phyloP scores from a whole-genome alignment of 2,113 vertebrate species.

The Zingel zingel region DNA sequence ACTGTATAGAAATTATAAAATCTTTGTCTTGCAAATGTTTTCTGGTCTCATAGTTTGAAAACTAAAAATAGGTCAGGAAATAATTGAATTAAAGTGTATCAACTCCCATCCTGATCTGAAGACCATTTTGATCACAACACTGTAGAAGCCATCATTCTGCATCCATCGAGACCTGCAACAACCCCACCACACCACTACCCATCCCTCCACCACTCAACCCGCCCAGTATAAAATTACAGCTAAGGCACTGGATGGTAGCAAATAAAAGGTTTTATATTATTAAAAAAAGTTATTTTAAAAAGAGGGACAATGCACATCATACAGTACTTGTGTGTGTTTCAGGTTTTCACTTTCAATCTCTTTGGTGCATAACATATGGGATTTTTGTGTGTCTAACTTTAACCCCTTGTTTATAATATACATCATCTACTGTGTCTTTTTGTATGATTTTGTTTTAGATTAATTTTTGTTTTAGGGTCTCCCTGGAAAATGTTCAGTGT shows the following conservation, averaged over 20 bases:
- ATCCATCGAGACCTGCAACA: slow-evolving; percentile 15
- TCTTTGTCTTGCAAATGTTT: background rate
- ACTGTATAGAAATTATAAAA: background rate
- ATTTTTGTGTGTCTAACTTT: slow-evolving; percentile 3
- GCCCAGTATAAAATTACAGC: slow-evolving; percentile 24
- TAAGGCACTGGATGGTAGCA: slow-evolving; percentile 42
- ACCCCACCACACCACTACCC: slow-evolving; percentile 24
- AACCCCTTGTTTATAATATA: background rate
- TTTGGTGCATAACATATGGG: slow-evolving; percentile 48
- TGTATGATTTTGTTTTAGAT: slow-evolving; percentile 9
- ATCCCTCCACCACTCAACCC: slow-evolving; percentile 24
- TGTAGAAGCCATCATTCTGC: background rate
- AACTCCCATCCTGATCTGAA: slow-evolving; percentile 10
- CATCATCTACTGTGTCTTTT: background rate
- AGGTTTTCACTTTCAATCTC: slow-evolving; percentile 26
- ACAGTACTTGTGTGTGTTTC: slow-evolving; percentile 11
- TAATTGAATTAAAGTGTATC: background rate
- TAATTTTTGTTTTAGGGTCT: background rate
- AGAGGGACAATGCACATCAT: slow-evolving; percentile 17
- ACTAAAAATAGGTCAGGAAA: slow-evolving; percentile 6
- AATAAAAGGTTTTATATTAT: slow-evolving; percentile 15
- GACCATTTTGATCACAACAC: background rate
- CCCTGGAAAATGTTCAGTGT: slow-evolving; percentile 11
- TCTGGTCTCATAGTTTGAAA: background rate
- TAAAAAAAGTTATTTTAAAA: slow-evolving; percentile 20